Base-by-base conservation (phyloP, 2,888 invertebrate species). In the Corythucha ciliata region DNA sequence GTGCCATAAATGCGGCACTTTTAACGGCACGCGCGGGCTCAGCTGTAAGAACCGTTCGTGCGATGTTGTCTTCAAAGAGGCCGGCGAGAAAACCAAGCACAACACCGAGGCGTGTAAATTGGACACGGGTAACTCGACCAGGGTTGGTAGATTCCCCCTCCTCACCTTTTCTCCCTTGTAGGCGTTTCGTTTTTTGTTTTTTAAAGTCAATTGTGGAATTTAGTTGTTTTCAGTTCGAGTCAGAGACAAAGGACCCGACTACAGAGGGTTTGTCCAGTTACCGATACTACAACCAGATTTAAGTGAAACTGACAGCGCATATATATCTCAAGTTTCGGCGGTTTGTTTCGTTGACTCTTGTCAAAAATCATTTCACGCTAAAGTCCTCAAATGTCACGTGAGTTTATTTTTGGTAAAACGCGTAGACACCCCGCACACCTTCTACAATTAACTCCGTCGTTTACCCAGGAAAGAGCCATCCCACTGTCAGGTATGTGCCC, bases 11-110 rank as follows among this genome's bases (percentile, higher is more conserved):
- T 88, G 87, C 69, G 81, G 82, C 0, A 76, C 76, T 2, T 77
- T 77, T 56, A 87, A 84, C 67, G 86, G 86, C 2, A 83, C 82
- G 1, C 71, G 85, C 48, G 80, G 83, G n/a, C 70, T 76, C 20
- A 74, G 74, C 57, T 83, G 84, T 64, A 83, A 83, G 66, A 83
- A 83, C 64, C 79, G 78, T 64, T 68, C 72, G 12, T 84, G 83
- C 65, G 76, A 77, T 65, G 76, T 74, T 14, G 74, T 80, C 1
- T 79, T 82, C 61, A 79, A 79, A 64, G 75, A 77, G 64, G 72
- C 69, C 1, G 71, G 71, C 41, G 75, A 71, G 60, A 74, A 72
- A 64, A 69, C 69, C 62, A 77, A 71, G 66, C 67, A 72, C 5
- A 75, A 76, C 25, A 74, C 77, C 1, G 80, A 81, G 60, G 79